Evolutionary conservation across 23 tunicate species (phyloP), one percentile per base, ranked within the genome.

Genomic region (Aplidium turbinatum): DNA sequence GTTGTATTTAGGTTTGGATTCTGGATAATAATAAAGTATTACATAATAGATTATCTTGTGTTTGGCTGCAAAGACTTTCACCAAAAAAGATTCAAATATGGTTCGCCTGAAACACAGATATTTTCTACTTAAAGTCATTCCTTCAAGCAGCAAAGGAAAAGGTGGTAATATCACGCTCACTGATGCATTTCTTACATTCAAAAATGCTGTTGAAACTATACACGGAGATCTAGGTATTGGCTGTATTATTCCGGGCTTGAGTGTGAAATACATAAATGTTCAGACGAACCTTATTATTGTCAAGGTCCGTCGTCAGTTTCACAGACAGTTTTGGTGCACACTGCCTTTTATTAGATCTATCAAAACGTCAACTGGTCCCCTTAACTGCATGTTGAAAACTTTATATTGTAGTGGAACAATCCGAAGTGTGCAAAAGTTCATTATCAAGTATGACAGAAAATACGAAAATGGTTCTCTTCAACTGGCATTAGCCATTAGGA

Each of bases 341-440:
- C 30, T 70, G 39, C 76, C 76, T 7, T 65, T 65, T 38, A 28
- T 65, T 11, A 65, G 23, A 35, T 38, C 13, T 18, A 21, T 36
- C 27, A 36, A 38, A 27, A 9, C 35, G 4, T 21, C 35, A 6
- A 4, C 5, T 29, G 31, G 3, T 3, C 4, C 13, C 5, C 35
- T 47, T 3, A 7, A 70, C 5, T 70, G 76, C 29, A 47, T 70
- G 24, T 13, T 70, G 34, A 23, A 70, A 20, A 70, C 76, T 27
- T 11, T 70, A 45, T 70, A 47, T 47, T 47, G 76, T 48, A 45
- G 76, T 24, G 76, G 31, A 16, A 70, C 76, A 21, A 47, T 70
- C 22, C 76, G 76, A 26, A 47, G 76, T 25, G 58, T 70, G 3
- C 76, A 70, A 70, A 70, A 70, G 36, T 70, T 24, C 35, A 47